Evolutionary conservation across 1,140 invertebrate genomes (phyloP), one percentile per base, ranked within the genome.

Genomic region (Pogonus chalceus): DNA sequence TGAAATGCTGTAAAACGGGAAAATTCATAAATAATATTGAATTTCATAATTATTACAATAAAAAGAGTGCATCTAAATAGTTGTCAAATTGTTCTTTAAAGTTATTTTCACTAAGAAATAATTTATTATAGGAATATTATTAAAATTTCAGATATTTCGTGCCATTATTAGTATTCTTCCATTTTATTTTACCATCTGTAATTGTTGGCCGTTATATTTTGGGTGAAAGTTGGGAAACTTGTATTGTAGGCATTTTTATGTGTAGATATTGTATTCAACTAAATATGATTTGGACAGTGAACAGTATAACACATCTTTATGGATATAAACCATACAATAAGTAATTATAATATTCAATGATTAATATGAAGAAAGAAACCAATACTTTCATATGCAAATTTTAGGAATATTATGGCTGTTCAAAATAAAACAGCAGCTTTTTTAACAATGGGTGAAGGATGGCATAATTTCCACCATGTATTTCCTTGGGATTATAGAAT

Each of bases 221-320:
- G 85, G 78, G 79, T 81, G 18, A 85, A 89, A 64, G 73, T 71
- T 18, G 66, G 69, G 2, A 69, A 71, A 59, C 70, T 71, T 21
- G 69, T 80, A 0, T 72, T 82, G 58, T 77, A 82, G 52, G 61
- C 72, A 0, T 62, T 70, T 16, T 80, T 77, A 24, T 70, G 92
- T 23, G 69, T 82, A 77, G 90, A 35, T 92, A 91, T 63, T 72
- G 80, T 0, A 2, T 81, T 0, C 74, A 77, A 23, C 71, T 95
- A 2, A 82, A 96, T 65, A 67, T 79, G 0, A 96, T 92, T 0
- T 95, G 91, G 90, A 70, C 87, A 1, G 90, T 95, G 1, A 96
- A 95, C 68, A 89, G 86, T 53, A 75, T 76, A n/a, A 83, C 84
- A 2, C 84, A 87, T 66, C 68, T 81, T 52, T 83, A 76, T 64